These are phyloP conservation scores for Calonectris borealis DNA, from an alignment of 2,113 vertebrate genomes.

Conservation along the genomic window DNA sequence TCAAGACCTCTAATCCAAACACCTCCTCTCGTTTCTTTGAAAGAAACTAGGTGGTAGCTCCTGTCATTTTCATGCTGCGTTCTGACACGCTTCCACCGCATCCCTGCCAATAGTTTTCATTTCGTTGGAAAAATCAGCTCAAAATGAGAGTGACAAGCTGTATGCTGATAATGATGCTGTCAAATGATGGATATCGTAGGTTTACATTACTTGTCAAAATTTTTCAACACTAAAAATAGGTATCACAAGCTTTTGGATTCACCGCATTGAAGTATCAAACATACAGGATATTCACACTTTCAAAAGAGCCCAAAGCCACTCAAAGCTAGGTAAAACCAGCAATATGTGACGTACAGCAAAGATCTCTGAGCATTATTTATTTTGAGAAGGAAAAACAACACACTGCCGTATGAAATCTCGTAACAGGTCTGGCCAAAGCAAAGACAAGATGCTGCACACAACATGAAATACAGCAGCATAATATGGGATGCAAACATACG, in stretches of 20 bases:
- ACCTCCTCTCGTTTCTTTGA: not conserved
- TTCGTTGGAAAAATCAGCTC: not conserved
- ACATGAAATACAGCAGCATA: not conserved
- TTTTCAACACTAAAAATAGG: constrained; percentile 46
- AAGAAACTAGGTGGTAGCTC: not conserved
- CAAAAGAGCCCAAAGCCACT: not conserved
- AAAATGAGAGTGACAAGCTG: constrained; percentile 32
- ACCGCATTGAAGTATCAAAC: not conserved
- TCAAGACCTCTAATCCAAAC: not conserved
- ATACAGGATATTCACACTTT: not conserved
- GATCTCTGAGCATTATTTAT: not conserved
- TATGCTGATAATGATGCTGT: not conserved
- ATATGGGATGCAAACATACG: not conserved
- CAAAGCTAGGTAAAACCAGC: not conserved
- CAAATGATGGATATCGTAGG: not conserved
- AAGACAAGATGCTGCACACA: not conserved
- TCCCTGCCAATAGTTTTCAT: constrained; percentile 34
- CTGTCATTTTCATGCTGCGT: not conserved
- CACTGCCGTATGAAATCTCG: not conserved
- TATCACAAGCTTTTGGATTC: constrained; percentile 19
- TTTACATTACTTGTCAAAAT: constrained; percentile 38
- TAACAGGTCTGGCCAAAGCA: not conserved
- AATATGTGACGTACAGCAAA: not conserved
- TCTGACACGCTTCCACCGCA: not conserved
- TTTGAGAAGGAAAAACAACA: not conserved